Evolutionary conservation across 2,797 vertebrate species (phyloP).

Genomic region (Melanotaenia nigrans): DNA sequence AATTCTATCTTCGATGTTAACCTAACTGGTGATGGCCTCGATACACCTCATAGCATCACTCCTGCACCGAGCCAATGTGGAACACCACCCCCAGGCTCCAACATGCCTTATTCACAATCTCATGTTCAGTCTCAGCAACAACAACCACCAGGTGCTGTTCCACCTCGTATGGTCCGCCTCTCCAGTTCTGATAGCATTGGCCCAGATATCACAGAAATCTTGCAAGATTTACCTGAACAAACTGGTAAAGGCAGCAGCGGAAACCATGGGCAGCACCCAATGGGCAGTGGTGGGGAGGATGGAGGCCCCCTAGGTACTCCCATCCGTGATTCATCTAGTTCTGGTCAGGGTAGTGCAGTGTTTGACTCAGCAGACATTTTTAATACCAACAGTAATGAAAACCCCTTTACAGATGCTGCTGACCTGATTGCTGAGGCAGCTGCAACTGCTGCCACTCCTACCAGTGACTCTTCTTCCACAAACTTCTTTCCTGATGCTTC

Average conservation of each 20-base stretch:
- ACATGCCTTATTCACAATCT: conserved; percentile 84
- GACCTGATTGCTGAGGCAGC: conserved; percentile 92
- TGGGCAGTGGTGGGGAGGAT: conserved; percentile 80
- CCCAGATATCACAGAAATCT: conserved; percentile 95
- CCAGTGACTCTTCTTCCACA: conserved; percentile 94
- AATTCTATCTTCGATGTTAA: conserved; percentile 98
- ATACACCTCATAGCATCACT: conserved; percentile 96
- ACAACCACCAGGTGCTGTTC: conserved; percentile 66
- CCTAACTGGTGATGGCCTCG: conserved; percentile 92
- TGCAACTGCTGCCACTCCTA: conserved; percentile 91
- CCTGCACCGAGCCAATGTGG: conserved; percentile 98
- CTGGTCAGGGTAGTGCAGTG: conserved; percentile 94
- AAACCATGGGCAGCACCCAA: conserved; percentile 79
- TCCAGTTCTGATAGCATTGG: conserved; percentile 98
- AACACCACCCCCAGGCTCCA: conserved; percentile 90
- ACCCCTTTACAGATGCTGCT: conserved; percentile 93
- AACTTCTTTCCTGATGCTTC: conserved; percentile 94
- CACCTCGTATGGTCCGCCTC: conserved; percentile 89
- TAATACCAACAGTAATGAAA: conserved; percentile 93
- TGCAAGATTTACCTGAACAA: conserved; percentile 96
- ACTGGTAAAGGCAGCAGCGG: conserved; percentile 87
- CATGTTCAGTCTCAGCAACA: conserved; percentile 86
- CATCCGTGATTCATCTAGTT: conserved; percentile 95
- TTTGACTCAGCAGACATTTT: conserved; percentile 96
- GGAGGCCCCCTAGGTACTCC: conserved; percentile 90